Base-by-base conservation (phyloP, 2,113 vertebrate species). In the Cyprinodon tularosa region DNA sequence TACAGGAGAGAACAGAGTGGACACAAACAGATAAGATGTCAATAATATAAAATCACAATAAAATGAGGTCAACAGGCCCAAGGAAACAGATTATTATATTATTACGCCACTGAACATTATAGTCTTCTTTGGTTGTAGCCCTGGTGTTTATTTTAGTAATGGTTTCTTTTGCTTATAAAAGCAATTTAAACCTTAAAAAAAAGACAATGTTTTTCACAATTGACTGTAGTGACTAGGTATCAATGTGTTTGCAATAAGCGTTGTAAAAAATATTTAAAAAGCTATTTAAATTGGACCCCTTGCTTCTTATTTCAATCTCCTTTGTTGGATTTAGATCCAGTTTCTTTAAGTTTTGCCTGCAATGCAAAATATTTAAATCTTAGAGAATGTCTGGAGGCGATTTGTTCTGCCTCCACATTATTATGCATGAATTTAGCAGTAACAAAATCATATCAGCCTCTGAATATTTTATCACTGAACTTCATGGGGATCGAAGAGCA, bases 401-500 rank as follows among this genome's bases (percentile, higher is more conserved):
- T 80, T 76, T 81, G 65, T 83, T 82, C 83, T 44, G 74, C 72
- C 67, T 38, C 48, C 48, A 20, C 67, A 20, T 72, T 71, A 53
- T 76, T 75, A 70, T 76, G 68, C 87, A 91, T 89, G 62, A 78
- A 87, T 88, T 80, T 82, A 80, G 82, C 85, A 85, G 71, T 74
- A 74, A 82, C 81, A 59, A 87, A 85, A 86, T 91, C 67, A 76
- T 69, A 91, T 80, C 83, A 88, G 77, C 81, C 80, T 76, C 82
- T 92, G 65, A 80, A 90, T 89, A 66, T 87, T 90, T 89, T 80
- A 91, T 90, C 78, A 73, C 68, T 88, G 83, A 88, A 73, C 66
- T 69, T 81, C 80, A 57, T 48, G 79, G 83, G 74, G 61, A 74
- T 44, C 45, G 66, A 66, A 79, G 72, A 74, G 72, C 45, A 22